These are phyloP conservation scores for Drosophila hydei DNA, from an alignment of 1,140 invertebrate species.

Conservation along the genomic window DNA sequence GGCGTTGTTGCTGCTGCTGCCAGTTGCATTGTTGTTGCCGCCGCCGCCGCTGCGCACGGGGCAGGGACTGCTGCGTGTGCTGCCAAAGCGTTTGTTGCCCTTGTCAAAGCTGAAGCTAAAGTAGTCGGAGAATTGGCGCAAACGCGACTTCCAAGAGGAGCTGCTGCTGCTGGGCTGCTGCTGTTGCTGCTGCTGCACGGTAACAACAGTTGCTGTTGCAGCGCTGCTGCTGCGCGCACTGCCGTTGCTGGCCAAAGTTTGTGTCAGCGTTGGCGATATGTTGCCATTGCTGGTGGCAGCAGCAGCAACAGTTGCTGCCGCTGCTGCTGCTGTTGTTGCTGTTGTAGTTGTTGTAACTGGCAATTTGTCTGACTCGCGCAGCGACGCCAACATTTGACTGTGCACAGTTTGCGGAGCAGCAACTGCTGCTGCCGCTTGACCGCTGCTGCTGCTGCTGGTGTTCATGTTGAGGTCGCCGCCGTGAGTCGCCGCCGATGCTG, in stretches of 20 bases:
- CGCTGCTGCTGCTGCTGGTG: slow-evolving; percentile 34
- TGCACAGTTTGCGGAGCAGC: slow-evolving; percentile 1
- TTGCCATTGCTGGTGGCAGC: slow-evolving; percentile 61
- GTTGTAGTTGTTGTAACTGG: not conserved
- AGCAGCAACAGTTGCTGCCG: not conserved
- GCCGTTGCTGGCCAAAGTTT: slow-evolving; percentile 59
- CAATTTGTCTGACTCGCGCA: slow-evolving; percentile 33
- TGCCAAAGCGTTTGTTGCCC: slow-evolving; percentile 77
- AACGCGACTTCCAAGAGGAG: slow-evolving; percentile 69
- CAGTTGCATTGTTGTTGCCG: slow-evolving; percentile 66
- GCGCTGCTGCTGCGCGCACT: slow-evolving; percentile 19
- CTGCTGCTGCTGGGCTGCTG: slow-evolving; percentile 40
- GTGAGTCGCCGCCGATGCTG: slow-evolving; percentile 11
- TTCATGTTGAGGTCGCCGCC: slow-evolving; percentile 76
- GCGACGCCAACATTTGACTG: slow-evolving; percentile 15
- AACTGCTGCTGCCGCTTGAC: slow-evolving; percentile 19
- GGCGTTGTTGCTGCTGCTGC: not conserved
- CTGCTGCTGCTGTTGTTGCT: slow-evolving; percentile 6
- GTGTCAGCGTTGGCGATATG: slow-evolving; percentile 54
- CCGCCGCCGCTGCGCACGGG: too few species aligned
- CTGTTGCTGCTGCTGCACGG: slow-evolving; percentile 14
- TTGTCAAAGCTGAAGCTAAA: slow-evolving; percentile 83
- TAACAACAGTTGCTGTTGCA: slow-evolving; percentile 29
- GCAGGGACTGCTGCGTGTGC: slow-evolving; percentile 74
- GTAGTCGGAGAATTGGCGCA: slow-evolving; percentile 81